Base-by-base conservation (phyloP, 2,797 vertebrate species). In the Oryzias sinensis region DNA sequence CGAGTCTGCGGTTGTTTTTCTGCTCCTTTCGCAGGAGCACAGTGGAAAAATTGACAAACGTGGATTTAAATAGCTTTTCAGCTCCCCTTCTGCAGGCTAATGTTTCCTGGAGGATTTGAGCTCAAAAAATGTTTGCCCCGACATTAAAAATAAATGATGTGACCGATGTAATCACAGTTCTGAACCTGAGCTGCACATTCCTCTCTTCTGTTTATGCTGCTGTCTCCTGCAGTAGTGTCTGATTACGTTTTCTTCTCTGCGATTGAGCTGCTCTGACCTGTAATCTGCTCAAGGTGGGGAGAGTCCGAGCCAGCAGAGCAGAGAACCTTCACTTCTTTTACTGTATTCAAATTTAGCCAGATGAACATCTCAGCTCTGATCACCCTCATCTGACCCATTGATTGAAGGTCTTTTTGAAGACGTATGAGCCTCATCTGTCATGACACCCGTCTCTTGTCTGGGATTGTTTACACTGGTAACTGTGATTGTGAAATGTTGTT, bases 221-320 rank as follows among this genome's bases (percentile, higher is more conserved):
- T 2, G 5, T 65, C 42, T 60, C 48, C 15, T 25, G 29, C 18
- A 6, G 48, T 17, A 15, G 70, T 52, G 49, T 72, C 59, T 72
- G 59, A 74, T 82, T 74, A 54, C 56, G 14, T 79, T 78, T 72
- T 76, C 46, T 70, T 25, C 24, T 48, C 59, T 1, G 69, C 37
- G 60, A 59, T 42, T 55, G 58, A 80, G 40, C 49, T 5, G 14
- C 55, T 71, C 44, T 54, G 58, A 60, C 70, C 55, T 74, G 55
- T 75, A 73, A 82, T 79, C 80, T 71, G 56, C 69, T 79, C 49
- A 59, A 76, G 72, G 77, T 74, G 73, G 56, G 33, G 70, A 79
- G 76, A 72, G 73, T 78, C 66, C 65, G 43, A 62, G 75, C 56
- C 70, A 47, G 25, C 50, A 14, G 66, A 75, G 71, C 68, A 58